Conservation (phyloP, 2,113 vertebrate species). For the Lethenteron camtschaticum region DNA sequence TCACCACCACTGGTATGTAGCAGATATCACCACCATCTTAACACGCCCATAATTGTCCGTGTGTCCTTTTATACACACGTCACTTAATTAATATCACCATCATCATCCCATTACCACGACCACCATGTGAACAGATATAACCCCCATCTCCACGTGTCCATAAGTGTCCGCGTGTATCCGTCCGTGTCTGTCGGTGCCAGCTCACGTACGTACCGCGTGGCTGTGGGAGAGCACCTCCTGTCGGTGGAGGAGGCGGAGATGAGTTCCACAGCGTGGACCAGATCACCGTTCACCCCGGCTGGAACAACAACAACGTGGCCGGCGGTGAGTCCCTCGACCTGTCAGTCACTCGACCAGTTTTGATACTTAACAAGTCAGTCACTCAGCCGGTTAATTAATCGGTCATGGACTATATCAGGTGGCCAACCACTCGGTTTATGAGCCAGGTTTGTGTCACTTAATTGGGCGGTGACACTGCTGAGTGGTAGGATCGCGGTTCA, state of each 20-base stretch:
- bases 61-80: neutral
- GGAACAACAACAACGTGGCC: conserved; percentile 31
- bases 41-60: neutral
- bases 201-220: conserved; percentile 32
- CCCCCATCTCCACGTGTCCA: too few species aligned
- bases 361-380: too few species aligned
- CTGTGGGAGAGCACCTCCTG: conserved; percentile 52
- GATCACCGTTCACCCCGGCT: conserved; percentile 28
- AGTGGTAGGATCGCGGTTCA: too few species aligned
- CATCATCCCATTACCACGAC: neutral
- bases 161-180: too few species aligned
- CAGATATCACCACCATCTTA: neutral
- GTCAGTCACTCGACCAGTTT: too few species aligned
- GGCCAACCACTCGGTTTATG: too few species aligned
- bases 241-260: conserved; percentile 25
- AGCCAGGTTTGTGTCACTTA: too few species aligned
- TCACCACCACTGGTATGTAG: too few species aligned
- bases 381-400: too few species aligned
- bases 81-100: too few species aligned
- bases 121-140: neutral
- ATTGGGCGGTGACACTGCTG: too few species aligned
- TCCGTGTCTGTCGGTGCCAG: conserved; percentile 8
- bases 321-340: conserved; percentile 20
- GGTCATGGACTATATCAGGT: too few species aligned
- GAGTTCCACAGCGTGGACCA: conserved; percentile 33